Evolutionary conservation across 2,113 vertebrate genomes (phyloP).

Genomic region (Calypte anna): DNA sequence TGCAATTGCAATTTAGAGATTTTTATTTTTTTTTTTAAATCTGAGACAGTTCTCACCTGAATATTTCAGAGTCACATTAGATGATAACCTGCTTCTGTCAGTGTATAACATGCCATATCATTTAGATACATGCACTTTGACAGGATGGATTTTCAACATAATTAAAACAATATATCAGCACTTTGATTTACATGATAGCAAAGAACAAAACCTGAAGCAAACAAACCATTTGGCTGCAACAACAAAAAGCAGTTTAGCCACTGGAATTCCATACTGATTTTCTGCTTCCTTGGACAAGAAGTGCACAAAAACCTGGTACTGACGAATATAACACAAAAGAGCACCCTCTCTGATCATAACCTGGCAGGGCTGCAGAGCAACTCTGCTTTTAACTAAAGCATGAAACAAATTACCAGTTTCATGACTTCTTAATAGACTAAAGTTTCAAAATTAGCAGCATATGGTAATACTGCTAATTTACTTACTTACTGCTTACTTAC

Average conservation of each 20-base stretch:
- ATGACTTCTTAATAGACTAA: background rate
- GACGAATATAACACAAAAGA: background rate
- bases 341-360: conserved; percentile 16
- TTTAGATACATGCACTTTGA: background rate
- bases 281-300: conserved; percentile 24
- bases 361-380: background rate
- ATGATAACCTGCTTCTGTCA: background rate
- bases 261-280: conserved; percentile 10
- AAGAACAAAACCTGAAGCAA: background rate
- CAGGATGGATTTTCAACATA: background rate
- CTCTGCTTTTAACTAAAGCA: conserved; percentile 1
- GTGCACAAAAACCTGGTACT: conserved; percentile 10
- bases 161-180: background rate
- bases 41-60: background rate
- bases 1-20: background rate
- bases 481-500: no score
- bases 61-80: background rate
- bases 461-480: background rate
- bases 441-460: background rate
- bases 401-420: background rate
- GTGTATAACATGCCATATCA: background rate
- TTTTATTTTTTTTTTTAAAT: background rate
- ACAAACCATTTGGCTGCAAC: conserved; percentile 10
- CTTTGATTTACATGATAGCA: background rate
- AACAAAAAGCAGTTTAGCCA: conserved; percentile 40